Percentiles rank a stretch among this genome's conserved stretches.
Conservation (phyloP, 2,113 vertebrate species). For the Cyprinus carpio region DNA sequence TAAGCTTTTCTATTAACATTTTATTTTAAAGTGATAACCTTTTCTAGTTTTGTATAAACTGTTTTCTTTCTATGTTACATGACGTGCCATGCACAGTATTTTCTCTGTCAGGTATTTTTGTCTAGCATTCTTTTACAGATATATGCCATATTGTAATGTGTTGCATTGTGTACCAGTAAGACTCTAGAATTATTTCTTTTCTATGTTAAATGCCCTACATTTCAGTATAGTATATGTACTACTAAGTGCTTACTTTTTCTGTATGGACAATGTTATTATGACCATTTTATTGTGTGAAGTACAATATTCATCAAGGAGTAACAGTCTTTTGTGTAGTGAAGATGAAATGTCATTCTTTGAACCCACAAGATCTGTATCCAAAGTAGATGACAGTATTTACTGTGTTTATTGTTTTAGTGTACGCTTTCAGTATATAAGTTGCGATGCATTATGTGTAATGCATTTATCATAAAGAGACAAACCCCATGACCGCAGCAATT, state of each 20-base stretch:
- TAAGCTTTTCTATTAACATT: slow-evolving; percentile 54
- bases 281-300: slow-evolving; percentile 38
- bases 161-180: slow-evolving; percentile 59
- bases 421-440: neutral
- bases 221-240: slow-evolving; percentile 37
- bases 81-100: slow-evolving; percentile 65
- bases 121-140: slow-evolving; percentile 68
- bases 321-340: slow-evolving; percentile 34
- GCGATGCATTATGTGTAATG: slow-evolving; percentile 10
- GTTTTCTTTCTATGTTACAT: slow-evolving; percentile 64
- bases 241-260: slow-evolving; percentile 40
- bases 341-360: neutral
- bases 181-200: slow-evolving; percentile 31
- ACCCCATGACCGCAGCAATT: slow-evolving; percentile 20
- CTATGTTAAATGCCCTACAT: slow-evolving; percentile 39
- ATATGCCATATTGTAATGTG: slow-evolving; percentile 70
- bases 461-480: slow-evolving; percentile 25
- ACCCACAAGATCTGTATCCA: slow-evolving; percentile 51
- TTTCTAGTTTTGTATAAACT: slow-evolving; percentile 61
- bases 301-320: slow-evolving; percentile 5
- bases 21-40: slow-evolving; percentile 50
- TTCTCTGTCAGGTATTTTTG: slow-evolving; percentile 64
- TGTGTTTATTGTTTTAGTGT: slow-evolving; percentile 56
- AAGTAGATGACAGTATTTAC: slow-evolving; percentile 58
- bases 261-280: slow-evolving; percentile 40